Evolutionary conservation across 2,113 vertebrate genomes (phyloP).

Genomic region (Empidonax traillii): DNA sequence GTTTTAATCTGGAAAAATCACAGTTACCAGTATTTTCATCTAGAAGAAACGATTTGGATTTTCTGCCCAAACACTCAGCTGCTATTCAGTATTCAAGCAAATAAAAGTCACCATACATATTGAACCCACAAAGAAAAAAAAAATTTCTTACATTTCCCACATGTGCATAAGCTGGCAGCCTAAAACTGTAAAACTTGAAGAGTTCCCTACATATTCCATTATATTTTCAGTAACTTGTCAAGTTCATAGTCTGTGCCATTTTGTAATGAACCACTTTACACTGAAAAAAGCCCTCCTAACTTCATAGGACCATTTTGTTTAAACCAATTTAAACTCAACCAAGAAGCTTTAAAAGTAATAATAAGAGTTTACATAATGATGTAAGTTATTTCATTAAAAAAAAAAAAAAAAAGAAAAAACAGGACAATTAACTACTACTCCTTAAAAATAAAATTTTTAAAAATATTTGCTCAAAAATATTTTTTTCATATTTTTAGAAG

Average conservation of each 20-base stretch:
- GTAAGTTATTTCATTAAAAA: not conserved
- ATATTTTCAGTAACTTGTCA: conserved; percentile 7
- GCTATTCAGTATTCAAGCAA: conserved; percentile 7
- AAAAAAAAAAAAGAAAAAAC: no score
- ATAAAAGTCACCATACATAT: not conserved
- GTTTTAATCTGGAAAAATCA: conserved; percentile 27
- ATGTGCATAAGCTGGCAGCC: not conserved
- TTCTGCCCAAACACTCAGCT: not conserved
- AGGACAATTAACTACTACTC: not conserved
- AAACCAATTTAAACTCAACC: not conserved
- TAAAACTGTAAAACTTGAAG: not conserved
- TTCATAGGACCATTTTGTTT: not conserved
- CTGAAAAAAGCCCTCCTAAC: not conserved
- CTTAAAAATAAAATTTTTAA: not conserved
- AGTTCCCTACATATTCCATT: not conserved
- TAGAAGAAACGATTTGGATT: not conserved
- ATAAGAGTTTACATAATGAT: not conserved
- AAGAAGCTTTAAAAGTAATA: not conserved
- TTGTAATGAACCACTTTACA: not conserved
- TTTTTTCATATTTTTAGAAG: not conserved
- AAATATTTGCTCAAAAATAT: not conserved
- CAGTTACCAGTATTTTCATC: not conserved
- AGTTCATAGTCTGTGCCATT: not conserved
- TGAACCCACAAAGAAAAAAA: not conserved
- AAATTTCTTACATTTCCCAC: not conserved